A percentile compares a stretch with the other conserved stretches of the same genome.
These are phyloP conservation scores for Pica pica DNA, from an alignment of 2,113 vertebrate species.

Conservation along the genomic window DNA sequence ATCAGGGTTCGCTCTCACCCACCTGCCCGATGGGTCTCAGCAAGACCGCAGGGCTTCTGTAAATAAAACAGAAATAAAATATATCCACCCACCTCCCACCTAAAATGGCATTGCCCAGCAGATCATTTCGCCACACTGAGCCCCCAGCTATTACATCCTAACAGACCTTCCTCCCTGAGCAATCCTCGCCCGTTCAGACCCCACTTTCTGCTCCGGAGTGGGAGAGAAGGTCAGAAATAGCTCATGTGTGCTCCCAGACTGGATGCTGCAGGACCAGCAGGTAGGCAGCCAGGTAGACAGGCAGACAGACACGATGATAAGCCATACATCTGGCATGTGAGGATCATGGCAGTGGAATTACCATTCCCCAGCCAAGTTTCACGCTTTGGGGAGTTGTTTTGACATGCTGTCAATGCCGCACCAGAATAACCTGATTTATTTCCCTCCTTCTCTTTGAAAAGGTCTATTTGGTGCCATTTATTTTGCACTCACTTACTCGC, in stretches of 20 bases:
- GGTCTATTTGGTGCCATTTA: slow-evolving; percentile 59
- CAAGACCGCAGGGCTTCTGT: background rate
- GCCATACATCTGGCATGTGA: slow-evolving; percentile 51
- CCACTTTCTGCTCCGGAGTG: background rate
- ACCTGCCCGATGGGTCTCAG: background rate
- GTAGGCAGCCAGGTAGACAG: slow-evolving; percentile 50
- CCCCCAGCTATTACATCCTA: background rate
- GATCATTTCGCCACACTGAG: accelerated
- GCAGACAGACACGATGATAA: slow-evolving; percentile 29
- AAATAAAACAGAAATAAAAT: background rate
- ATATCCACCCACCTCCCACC: background rate
- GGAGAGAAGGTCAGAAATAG: background rate
- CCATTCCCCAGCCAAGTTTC: slow-evolving; percentile 57
- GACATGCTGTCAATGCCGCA: slow-evolving; percentile 58
- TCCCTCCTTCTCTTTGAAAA: slow-evolving; percentile 57
- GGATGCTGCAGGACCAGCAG: background rate
- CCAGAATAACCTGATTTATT: slow-evolving; percentile 66
- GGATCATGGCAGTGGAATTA: slow-evolving; percentile 60
- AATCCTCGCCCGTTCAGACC: background rate
- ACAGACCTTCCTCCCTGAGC: background rate
- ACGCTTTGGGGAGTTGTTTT: slow-evolving; percentile 65
- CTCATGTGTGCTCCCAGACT: background rate
- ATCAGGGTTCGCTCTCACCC: background rate
- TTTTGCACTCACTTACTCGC: slow-evolving; percentile 64
- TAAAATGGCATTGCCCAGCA: background rate